phyloP scores from a whole-genome alignment of 2,797 vertebrate genomes.

The Protonibea diacanthus region DNA sequence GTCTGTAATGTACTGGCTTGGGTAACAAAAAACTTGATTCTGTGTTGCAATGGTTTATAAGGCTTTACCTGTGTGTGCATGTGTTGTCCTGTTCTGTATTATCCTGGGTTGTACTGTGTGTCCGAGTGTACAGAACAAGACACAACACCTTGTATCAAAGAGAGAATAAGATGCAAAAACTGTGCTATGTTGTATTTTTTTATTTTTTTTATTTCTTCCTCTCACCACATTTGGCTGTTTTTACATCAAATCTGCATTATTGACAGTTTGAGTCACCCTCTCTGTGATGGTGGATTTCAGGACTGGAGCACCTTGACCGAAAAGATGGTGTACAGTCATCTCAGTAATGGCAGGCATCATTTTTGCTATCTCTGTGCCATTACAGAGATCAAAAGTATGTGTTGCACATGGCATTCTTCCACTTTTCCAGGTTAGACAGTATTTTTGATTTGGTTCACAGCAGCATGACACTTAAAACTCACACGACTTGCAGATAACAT shows the following conservation, averaged over 20 bases:
- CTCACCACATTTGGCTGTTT: neutral
- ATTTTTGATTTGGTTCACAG: neutral
- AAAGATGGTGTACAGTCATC: neutral
- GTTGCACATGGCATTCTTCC: neutral
- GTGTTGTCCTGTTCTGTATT: neutral
- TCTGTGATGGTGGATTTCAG: neutral
- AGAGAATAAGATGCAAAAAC: neutral
- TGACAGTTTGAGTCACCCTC: conserved; percentile 1
- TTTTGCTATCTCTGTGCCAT: neutral
- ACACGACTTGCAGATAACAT: neutral
- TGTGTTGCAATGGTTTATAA: neutral
- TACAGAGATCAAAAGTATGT: neutral
- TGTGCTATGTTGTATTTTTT: neutral
- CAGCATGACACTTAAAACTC: neutral
- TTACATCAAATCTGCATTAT: neutral
- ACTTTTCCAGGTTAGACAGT: neutral
- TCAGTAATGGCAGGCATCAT: neutral
- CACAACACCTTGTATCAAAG: neutral
- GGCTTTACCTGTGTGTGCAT: no score
- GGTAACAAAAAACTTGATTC: neutral
- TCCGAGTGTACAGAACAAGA: neutral
- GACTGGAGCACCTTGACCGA: neutral
- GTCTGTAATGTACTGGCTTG: neutral
- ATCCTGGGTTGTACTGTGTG: neutral
- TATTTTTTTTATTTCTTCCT: neutral